Conservation (phyloP, 2,888 invertebrate species). For the Ypsolopha scabrella region DNA sequence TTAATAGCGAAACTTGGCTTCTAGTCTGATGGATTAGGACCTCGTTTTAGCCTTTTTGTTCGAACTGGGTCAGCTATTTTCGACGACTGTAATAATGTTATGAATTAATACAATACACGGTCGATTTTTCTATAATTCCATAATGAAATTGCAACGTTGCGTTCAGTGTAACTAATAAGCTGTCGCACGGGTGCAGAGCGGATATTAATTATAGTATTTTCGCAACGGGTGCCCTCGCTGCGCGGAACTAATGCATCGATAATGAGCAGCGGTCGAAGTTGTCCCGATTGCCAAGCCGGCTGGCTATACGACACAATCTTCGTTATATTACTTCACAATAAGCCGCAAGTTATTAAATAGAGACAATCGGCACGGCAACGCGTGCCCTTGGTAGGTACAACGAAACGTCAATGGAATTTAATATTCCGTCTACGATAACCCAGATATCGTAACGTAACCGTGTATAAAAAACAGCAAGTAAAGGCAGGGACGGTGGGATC, state of each 20-base stretch:
- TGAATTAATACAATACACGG: not conserved
- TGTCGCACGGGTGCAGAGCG: not conserved
- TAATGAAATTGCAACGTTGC: not conserved
- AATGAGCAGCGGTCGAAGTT: constrained; percentile 19
- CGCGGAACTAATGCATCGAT: constrained; percentile 34
- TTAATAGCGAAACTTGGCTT: not conserved
- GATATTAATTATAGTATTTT: constrained; percentile 4
- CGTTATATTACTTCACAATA: not conserved
- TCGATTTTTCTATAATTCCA: no score
- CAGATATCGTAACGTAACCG: constrained; percentile 54
- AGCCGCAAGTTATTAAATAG: not conserved
- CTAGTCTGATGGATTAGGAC: not conserved
- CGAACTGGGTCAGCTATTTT: not conserved
- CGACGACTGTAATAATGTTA: not conserved
- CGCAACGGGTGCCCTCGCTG: constrained; percentile 7
- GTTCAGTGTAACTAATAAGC: constrained; percentile 2
- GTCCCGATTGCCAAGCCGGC: not conserved
- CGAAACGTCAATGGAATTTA: constrained; percentile 60
- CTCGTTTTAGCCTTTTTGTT: not conserved
- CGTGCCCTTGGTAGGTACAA: constrained; percentile 53
- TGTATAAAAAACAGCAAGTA: constrained; percentile 51
- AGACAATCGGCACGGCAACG: constrained; percentile 27
- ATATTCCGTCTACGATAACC: constrained; percentile 61
- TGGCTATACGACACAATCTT: not conserved
- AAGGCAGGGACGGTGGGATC: constrained; percentile 34